These are phyloP conservation scores for Ceratitis capitata DNA, from an alignment of 1,140 invertebrate genomes.

Conservation along the genomic window DNA sequence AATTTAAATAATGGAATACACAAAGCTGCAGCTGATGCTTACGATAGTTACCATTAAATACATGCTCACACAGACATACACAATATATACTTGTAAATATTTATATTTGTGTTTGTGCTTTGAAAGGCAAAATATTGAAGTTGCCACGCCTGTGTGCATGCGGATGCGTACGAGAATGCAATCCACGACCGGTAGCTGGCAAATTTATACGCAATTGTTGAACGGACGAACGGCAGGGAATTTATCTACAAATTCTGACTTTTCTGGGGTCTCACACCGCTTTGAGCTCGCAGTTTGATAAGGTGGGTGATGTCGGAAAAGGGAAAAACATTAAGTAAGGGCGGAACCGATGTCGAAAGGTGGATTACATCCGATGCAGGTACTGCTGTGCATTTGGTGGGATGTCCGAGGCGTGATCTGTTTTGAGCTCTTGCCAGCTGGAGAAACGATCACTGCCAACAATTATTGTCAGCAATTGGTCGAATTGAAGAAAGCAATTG, in stretches of 20 bases:
- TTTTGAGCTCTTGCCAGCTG: no score
- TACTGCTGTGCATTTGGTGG: no score
- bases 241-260: neutral
- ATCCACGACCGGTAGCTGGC: neutral
- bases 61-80: neutral
- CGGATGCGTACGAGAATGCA: neutral
- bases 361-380: no score
- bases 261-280: neutral
- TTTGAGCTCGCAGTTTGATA: neutral
- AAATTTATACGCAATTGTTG: neutral
- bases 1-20: conserved; percentile 16
- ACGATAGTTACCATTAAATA: neutral
- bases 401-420: no score
- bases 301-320: neutral
- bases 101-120: no score
- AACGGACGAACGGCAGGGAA: neutral
- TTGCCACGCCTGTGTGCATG: no score
- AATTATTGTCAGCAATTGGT: no score
- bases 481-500: no score
- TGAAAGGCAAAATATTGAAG: neutral
- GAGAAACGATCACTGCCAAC: no score
- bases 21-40: neutral
- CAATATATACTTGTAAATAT: neutral
- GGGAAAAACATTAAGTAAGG: no score
- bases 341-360: no score